Evolutionary conservation across 2,797 vertebrate genomes (phyloP).

Genomic region (Eulemur albifrons): DNA sequence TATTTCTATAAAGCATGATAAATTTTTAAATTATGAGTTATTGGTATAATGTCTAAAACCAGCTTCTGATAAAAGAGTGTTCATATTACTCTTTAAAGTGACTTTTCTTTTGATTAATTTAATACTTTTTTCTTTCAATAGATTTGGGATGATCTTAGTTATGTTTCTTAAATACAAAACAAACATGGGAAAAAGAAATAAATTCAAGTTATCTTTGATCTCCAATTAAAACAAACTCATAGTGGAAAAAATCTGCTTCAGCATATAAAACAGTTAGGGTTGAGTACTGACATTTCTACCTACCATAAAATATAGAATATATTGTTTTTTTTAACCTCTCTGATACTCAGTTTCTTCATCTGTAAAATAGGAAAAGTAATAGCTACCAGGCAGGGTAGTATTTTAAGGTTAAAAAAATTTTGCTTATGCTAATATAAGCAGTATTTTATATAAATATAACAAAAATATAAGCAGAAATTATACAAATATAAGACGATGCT

Average conservation of each 20-base stretch:
- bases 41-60: neutral
- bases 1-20: neutral
- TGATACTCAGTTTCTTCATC: neutral
- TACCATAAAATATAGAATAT: neutral
- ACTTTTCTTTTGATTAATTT: constrained; percentile 25
- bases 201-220: neutral
- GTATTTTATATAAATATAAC: neutral
- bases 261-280: neutral
- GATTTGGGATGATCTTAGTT: neutral
- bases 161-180: neutral
- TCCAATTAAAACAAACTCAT: neutral
- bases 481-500: neutral
- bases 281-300: neutral
- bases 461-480: neutral
- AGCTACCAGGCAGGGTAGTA: neutral
- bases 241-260: neutral
- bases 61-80: neutral
- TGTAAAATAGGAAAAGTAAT: neutral
- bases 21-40: neutral
- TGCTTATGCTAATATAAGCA: neutral
- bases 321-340: neutral
- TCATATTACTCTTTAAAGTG: neutral
- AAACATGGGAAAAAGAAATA: neutral
- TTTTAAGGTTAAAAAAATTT: constrained; percentile 5
- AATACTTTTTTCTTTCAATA: neutral